Base-by-base conservation (phyloP, 2,888 invertebrate genomes). In the Phortica okadai region DNA sequence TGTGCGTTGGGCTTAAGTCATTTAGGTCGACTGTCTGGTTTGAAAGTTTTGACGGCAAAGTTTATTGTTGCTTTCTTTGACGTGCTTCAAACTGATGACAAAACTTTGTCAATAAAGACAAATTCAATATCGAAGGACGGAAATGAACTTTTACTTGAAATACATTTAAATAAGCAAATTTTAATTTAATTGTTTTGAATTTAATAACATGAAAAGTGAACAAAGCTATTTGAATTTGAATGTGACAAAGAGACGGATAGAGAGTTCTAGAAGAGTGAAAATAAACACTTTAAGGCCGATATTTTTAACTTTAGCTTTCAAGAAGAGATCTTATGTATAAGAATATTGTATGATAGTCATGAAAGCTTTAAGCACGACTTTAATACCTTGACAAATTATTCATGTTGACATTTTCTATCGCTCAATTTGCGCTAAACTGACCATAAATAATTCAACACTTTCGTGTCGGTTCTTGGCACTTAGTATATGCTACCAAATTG, bases 41-140 rank as follows among this genome's bases (percentile, higher is more conserved):
- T 16, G 59, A 59, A 16, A 59, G 59, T 25, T 21, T 8, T 59
- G 21, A 16, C 25, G 16, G 59, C 8, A 3, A 25, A 59, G 6
- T 59, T 59, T 59, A 21, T 59, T 59, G 59, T 59, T 59, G n/a
- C 10, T 10, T 64, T 64, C 25, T 64, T 25, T 64, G 50, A 50
- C 10, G 50, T 11, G 50, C 50, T 50, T 50, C 3, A 50, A 50
- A 50, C 1, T 1, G 1, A 50, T 50, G 50, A 50, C 14, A 50
- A 50, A 50, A 50, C 10, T 50, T 50, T 50, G 50, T 14, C 50
- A 50, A 50, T 50, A 50, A 50, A 50, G 50, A 11, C 10, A 50
- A 50, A 50, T 8, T 50, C 33, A 33, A 33, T 33, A 33, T 33
- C 33, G 33, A 33, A 33, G 33, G 33, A 33, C 33, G 33, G 33